Percentiles rank a stretch among this genome's conserved stretches.
Conservation (phyloP, 2,797 vertebrate genomes). For the Rhinella marina region DNA sequence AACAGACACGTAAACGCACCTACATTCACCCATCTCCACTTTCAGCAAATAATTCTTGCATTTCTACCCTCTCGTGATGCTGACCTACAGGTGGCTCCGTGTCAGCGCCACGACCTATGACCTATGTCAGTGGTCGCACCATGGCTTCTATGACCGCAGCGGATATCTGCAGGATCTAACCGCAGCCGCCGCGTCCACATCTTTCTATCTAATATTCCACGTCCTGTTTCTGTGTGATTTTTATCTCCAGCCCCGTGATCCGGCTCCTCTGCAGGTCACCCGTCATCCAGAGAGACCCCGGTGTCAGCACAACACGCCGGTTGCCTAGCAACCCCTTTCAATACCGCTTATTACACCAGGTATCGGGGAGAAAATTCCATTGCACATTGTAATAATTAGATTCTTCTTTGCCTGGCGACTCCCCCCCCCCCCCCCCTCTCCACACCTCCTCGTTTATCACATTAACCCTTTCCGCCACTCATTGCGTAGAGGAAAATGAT, state of each 20-base stretch:
- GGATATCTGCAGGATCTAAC: background rate
- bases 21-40: no score
- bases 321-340: slow-evolving; percentile 51
- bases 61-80: no score
- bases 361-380: slow-evolving; percentile 47
- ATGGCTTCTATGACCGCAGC: background rate
- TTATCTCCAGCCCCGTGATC: background rate
- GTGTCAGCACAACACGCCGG: slow-evolving; percentile 37
- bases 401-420: slow-evolving; percentile 20
- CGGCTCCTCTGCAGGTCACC: slow-evolving; percentile 49
- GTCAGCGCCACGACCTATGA: no score
- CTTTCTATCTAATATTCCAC: background rate
- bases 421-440: slow-evolving; percentile 1
- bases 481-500: background rate
- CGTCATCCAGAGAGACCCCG: slow-evolving; percentile 23
- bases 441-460: slow-evolving; percentile 37
- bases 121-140: background rate
- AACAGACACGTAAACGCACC: no score
- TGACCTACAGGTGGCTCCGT: no score
- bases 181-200: background rate
- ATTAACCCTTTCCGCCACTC: slow-evolving; percentile 24
- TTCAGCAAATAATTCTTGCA: no score
- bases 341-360: slow-evolving; percentile 38
- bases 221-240: background rate
- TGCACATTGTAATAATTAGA: slow-evolving; percentile 60